Percentiles rank a stretch among this genome's conserved stretches.
These are phyloP conservation scores for Grapholita molesta DNA, from an alignment of 1,140 invertebrate species.

Conservation along the genomic window DNA sequence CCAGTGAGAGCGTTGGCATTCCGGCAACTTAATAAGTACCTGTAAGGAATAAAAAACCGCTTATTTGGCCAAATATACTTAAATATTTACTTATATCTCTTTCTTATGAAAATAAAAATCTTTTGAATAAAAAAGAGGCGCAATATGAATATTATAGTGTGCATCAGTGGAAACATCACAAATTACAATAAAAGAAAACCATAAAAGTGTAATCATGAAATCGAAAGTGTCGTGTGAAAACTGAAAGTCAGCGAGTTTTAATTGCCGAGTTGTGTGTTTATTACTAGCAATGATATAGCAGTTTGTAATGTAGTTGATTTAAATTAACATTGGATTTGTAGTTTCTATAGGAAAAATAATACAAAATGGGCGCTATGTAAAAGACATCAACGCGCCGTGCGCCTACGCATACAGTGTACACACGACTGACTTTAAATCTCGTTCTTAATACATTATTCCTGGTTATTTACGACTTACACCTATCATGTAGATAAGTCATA, in stretches of 20 bases:
- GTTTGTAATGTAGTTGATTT: neutral
- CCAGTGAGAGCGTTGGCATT: constrained; percentile 1
- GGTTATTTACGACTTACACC: too few relatives aligned
- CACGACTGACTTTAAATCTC: neutral
- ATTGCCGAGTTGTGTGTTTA: neutral
- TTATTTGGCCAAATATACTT: neutral
- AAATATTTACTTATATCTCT: too few relatives aligned
- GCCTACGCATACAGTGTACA: constrained; percentile 19
- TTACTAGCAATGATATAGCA: neutral
- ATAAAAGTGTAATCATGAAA: neutral
- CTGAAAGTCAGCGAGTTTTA: neutral
- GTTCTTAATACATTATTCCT: neutral
- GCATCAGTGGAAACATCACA: too few relatives aligned
- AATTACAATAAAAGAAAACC: neutral
- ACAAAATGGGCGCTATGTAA: constrained; percentile 23
- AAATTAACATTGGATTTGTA: neutral
- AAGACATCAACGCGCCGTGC: constrained; percentile 50
- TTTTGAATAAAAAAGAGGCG: too few relatives aligned
- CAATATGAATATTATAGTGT: too few relatives aligned
- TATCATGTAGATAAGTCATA: too few relatives aligned
- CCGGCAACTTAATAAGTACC: neutral
- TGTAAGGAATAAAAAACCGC: neutral
- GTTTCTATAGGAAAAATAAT: neutral
- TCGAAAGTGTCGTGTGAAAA: neutral
- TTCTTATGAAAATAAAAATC: too few relatives aligned